A percentile compares a stretch with the other conserved stretches of the same genome.
Conservation (phyloP, 2,888 invertebrate species). For the Diplolepis rosae region DNA sequence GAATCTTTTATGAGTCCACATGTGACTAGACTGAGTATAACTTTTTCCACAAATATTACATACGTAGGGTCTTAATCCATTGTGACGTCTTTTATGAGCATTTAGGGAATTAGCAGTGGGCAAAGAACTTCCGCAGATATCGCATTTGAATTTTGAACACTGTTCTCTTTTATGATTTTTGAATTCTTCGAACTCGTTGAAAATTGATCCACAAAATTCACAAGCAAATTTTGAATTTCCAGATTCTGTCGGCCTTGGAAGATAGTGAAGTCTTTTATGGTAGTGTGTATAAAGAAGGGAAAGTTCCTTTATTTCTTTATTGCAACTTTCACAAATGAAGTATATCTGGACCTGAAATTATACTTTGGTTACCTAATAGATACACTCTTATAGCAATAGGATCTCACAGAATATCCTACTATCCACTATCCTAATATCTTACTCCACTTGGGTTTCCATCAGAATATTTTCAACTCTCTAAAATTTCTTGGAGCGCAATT, state of each 20-base stretch:
- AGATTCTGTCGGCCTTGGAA: slow-evolving; percentile 67
- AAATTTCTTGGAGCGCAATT: too few species aligned
- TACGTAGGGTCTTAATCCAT: slow-evolving; percentile 63
- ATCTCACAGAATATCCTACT: too few species aligned
- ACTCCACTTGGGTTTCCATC: too few species aligned
- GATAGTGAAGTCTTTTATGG: slow-evolving; percentile 75
- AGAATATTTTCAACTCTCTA: too few species aligned
- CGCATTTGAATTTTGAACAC: slow-evolving; percentile 64
- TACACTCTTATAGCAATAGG: too few species aligned
- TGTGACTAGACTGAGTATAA: slow-evolving; percentile 78
- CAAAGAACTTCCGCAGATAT: slow-evolving; percentile 60
- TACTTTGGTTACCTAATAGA: too few species aligned
- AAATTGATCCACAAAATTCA: slow-evolving; percentile 76
- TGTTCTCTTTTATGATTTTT: slow-evolving; percentile 55
- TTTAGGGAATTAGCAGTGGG: slow-evolving; percentile 62
- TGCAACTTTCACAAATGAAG: slow-evolving; percentile 74
- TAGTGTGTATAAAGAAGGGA: slow-evolving; percentile 77
- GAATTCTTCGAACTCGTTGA: slow-evolving; percentile 50
- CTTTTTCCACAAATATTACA: slow-evolving; percentile 68
- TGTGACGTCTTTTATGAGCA: slow-evolving; percentile 65
- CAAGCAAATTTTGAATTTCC: slow-evolving; percentile 66
- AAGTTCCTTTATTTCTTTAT: slow-evolving; percentile 75
- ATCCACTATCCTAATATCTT: too few species aligned
- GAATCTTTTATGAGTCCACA: slow-evolving; percentile 81
- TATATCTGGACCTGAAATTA: slow-evolving; percentile 60